Evolutionary conservation across 2,888 invertebrate species (phyloP).

Genomic region (Argynnis bischoffii): DNA sequence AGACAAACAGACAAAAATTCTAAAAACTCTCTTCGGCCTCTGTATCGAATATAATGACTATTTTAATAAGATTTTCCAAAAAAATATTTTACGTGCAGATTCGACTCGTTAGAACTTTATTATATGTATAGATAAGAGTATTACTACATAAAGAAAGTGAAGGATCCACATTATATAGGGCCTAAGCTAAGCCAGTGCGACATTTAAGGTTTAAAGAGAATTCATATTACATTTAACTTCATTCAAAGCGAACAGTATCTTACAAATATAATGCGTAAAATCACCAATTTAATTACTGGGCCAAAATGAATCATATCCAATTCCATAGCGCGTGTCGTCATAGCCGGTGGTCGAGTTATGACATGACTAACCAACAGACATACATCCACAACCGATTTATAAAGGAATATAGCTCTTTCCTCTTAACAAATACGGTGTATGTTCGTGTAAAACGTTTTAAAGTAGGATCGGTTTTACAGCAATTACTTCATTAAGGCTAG

Average conservation of each 20-base stretch:
- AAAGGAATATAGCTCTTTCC: conserved; percentile 13
- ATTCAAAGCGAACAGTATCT: conserved; percentile 2
- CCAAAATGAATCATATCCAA: conserved; percentile 43
- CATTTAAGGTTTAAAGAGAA: background rate
- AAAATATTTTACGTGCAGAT: too few relatives aligned
- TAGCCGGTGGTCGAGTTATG: conserved; percentile 40
- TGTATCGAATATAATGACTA: too few relatives aligned
- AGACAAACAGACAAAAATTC: too few relatives aligned
- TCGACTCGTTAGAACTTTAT: too few relatives aligned
- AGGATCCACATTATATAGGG: too few relatives aligned
- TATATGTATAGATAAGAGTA: too few relatives aligned
- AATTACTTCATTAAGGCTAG: conserved; percentile 71
- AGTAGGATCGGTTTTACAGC: conserved; percentile 45
- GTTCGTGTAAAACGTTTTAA: conserved; percentile 20
- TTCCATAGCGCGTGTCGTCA: conserved; percentile 38
- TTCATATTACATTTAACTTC: background rate
- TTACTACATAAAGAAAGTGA: too few relatives aligned
- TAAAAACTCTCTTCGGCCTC: too few relatives aligned
- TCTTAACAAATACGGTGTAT: conserved; percentile 10
- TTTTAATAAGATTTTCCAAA: too few relatives aligned
- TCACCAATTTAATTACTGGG: conserved; percentile 40
- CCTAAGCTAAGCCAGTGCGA: too few relatives aligned
- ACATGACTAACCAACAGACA: conserved; percentile 17
- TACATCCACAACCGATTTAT: background rate
- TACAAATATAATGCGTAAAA: conserved; percentile 18